Conservation (phyloP, 2,888 invertebrate genomes). For the Polyommatus iphigenia region DNA sequence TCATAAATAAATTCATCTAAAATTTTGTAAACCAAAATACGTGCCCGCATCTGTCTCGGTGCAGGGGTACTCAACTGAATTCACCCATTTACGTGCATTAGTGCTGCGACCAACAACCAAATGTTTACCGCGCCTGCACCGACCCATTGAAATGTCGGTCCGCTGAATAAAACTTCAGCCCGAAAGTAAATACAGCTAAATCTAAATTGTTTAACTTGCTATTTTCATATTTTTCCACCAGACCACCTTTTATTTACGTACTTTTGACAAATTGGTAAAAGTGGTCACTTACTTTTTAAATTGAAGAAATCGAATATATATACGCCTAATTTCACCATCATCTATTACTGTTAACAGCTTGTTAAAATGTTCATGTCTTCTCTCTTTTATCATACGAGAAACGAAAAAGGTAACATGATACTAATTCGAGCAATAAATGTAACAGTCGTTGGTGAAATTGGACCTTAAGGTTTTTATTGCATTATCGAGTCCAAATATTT, state of each 20-base stretch:
- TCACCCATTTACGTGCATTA: constrained; percentile 40
- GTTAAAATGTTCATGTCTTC: too few species aligned
- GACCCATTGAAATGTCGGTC: constrained; percentile 28
- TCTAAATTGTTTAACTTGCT: not conserved
- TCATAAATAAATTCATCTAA: constrained; percentile 31
- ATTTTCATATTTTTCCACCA: constrained; percentile 14
- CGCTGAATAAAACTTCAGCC: constrained; percentile 24
- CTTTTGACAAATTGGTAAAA: not conserved
- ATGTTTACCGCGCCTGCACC: constrained; percentile 40
- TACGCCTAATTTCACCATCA: too few species aligned
- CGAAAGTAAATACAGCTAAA: constrained; percentile 12
- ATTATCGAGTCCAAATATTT: too few species aligned
- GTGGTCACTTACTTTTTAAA: not conserved
- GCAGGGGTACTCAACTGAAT: constrained; percentile 36
- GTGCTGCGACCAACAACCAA: constrained; percentile 38
- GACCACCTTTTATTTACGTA: not conserved
- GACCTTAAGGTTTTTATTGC: not conserved
- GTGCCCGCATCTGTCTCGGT: constrained; percentile 34
- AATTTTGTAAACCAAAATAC: constrained; percentile 28
- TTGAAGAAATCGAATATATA: too few species aligned
- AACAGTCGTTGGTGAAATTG: too few species aligned
- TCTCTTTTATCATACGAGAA: too few species aligned
- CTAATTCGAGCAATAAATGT: too few species aligned
- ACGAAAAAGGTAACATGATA: too few species aligned
- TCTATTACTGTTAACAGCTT: too few species aligned